Percentiles rank a stretch among this genome's conserved stretches.
Conservation (phyloP, 1,140 invertebrate species). For the Nilaparvata lugens region DNA sequence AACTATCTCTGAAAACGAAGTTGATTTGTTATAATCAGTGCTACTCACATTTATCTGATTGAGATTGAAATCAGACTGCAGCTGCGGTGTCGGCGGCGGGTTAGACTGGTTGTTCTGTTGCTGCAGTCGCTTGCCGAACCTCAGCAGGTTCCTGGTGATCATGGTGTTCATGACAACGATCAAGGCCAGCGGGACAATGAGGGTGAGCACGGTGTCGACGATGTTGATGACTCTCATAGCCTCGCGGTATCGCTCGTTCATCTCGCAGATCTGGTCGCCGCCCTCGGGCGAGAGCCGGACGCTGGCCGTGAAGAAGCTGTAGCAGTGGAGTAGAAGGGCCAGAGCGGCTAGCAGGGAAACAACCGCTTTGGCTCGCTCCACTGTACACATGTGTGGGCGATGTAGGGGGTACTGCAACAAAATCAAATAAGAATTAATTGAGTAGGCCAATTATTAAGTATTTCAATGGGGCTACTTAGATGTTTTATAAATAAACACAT, state of each 20-base stretch:
- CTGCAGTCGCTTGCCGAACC: slow-evolving; percentile 38
- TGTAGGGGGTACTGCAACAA: slow-evolving; percentile 46
- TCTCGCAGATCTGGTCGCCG: slow-evolving; percentile 38
- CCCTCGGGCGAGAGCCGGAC: slow-evolving; percentile 28
- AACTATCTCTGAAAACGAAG: too few relatives aligned
- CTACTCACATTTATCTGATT: slow-evolving; percentile 2
- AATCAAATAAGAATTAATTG: too few relatives aligned
- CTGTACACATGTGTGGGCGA: slow-evolving; percentile 50
- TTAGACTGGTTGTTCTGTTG: slow-evolving; percentile 18
- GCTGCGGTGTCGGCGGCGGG: neutral
- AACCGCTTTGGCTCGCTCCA: slow-evolving; percentile 45
- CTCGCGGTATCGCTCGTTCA: slow-evolving; percentile 37
- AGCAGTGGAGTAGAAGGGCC: slow-evolving; percentile 41
- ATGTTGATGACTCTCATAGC: slow-evolving; percentile 43
- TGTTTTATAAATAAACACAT: too few relatives aligned
- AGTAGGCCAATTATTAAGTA: too few relatives aligned
- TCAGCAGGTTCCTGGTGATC: slow-evolving; percentile 42
- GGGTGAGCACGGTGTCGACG: slow-evolving; percentile 45
- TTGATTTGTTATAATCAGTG: too few relatives aligned
- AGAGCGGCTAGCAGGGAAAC: slow-evolving; percentile 37
- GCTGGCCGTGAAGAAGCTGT: slow-evolving; percentile 41
- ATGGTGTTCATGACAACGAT: slow-evolving; percentile 50
- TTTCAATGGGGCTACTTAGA: too few relatives aligned
- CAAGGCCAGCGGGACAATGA: slow-evolving; percentile 42
- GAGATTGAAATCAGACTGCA: slow-evolving; percentile 12